A percentile compares a stretch with the other conserved stretches of the same genome.
Conservation (phyloP, 2,113 vertebrate species). For the Antechinus flavipes region DNA sequence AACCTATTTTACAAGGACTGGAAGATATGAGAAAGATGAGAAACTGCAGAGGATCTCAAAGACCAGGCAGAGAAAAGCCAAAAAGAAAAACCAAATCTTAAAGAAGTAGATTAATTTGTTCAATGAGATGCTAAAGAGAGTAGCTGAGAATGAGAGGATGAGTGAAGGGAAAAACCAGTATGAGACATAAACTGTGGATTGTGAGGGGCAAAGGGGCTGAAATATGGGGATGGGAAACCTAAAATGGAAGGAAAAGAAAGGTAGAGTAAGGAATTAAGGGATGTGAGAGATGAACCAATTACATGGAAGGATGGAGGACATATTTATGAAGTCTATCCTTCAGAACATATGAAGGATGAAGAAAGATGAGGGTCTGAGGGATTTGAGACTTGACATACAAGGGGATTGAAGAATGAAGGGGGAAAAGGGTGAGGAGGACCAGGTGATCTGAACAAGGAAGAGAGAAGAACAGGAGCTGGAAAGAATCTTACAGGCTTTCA, state of each 20-base stretch:
- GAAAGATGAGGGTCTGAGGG: neutral
- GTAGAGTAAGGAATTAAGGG: fast-evolving
- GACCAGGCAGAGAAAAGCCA: neutral
- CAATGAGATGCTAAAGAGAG: neutral
- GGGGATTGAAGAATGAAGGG: neutral
- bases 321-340: neutral
- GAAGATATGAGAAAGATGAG: neutral
- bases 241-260: fast-evolving
- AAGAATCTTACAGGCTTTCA: too few relatives aligned
- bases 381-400: neutral
- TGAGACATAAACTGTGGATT: neutral
- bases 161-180: neutral
- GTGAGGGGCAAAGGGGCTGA: neutral
- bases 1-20: neutral
- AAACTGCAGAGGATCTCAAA: neutral
- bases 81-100: neutral
- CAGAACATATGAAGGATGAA: neutral
- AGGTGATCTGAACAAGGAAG: neutral
- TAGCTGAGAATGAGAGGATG: neutral
- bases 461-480: neutral
- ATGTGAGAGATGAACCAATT: fast-evolving
- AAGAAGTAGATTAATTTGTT: neutral
- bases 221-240: too few relatives aligned
- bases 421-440: fast-evolving
- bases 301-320: neutral